Base-by-base conservation (phyloP, 2,888 invertebrate genomes). In the Hecatera dysodea region DNA sequence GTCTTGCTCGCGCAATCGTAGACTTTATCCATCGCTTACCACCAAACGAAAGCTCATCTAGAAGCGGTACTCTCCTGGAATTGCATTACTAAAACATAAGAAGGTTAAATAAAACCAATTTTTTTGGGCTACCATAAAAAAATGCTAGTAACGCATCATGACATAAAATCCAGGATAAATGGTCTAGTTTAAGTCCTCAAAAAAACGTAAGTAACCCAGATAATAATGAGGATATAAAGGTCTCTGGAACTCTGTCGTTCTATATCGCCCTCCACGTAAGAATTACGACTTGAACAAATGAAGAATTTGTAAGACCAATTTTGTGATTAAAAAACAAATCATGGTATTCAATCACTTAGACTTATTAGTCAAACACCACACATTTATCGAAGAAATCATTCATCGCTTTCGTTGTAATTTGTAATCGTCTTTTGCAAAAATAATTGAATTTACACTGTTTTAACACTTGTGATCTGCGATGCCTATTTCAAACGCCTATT, bases 401-500 rank as follows among this genome's bases (percentile, higher is more conserved):
- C 24, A 80, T 42, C 66, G 71, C 67, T 76, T 61, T 78, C 56
- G 39, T 62, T 66, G 62, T 72, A 55, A 22, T 29, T 50, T 60
- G 9, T 53, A 64, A 63, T 65, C 17, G 15, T 68, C 33, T 62
- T 59, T 64, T 79, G 56, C 52, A 55, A 77, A 59, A 65, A 27
- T 39, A 69, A 81, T 64, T 60, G 19, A 53, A 67, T 78, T 65
- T 72, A 62, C 66, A 48, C 53, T 57, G 48, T 68, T 68, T 72
- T 68, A 67, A 60, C 67, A 75, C 56, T 73, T 76, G 71, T 74
- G 69, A 82, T 76, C 62, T 80, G 77, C 61, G 46, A 80, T 50
- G 84, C 69, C 69, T 80, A 64, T 62, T 48, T 78, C 36, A 44
- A 73, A 63, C 50, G 82, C 83, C 75, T 83, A 75, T 67, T 66